A percentile compares a stretch with the other conserved stretches of the same genome.
Evolutionary conservation across 2,888 invertebrate genomes (phyloP).

Genomic region (Scaptomyza flava): DNA sequence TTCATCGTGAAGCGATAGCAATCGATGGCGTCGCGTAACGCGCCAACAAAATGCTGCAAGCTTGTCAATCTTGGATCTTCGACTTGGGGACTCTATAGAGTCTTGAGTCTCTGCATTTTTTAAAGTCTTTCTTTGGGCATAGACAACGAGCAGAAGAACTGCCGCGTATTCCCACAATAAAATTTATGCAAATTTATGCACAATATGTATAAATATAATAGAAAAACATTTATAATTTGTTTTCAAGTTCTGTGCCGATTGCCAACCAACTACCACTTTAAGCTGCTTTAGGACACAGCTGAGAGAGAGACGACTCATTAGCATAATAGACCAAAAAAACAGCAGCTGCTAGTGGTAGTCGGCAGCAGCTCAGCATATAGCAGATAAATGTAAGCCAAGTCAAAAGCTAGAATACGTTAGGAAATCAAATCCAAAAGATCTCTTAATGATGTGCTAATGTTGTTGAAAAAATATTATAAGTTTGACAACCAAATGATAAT

Average conservation of each 20-base stretch:
- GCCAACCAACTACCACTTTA: conserved; percentile 31
- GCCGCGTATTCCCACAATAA: conserved; percentile 53
- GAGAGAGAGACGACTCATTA: conserved; percentile 40
- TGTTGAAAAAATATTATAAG: conserved; percentile 39
- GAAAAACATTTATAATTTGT: conserved; percentile 59
- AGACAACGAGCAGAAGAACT: not conserved
- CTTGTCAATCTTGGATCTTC: conserved; percentile 55
- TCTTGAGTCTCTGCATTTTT: conserved; percentile 17
- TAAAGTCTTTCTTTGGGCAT: conserved; percentile 7
- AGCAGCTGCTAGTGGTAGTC: conserved; percentile 40
- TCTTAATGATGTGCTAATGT: conserved; percentile 72
- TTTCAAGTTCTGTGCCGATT: conserved; percentile 55
- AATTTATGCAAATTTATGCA: conserved; percentile 75
- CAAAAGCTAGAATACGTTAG: conserved; percentile 30
- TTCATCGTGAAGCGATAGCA: conserved; percentile 36
- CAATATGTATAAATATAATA: conserved; percentile 13
- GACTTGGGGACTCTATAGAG: conserved; percentile 7
- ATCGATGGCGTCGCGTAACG: conserved; percentile 69
- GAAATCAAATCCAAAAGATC: conserved; percentile 52
- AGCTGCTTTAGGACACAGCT: conserved; percentile 48
- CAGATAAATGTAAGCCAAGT: conserved; percentile 35
- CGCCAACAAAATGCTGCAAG: conserved; percentile 68
- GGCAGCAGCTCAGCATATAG: conserved; percentile 19
- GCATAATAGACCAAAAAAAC: conserved; percentile 62
- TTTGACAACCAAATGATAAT: conserved; percentile 59